phyloP scores from a whole-genome alignment of 2,113 vertebrate genomes.

The Labeo rohita region DNA sequence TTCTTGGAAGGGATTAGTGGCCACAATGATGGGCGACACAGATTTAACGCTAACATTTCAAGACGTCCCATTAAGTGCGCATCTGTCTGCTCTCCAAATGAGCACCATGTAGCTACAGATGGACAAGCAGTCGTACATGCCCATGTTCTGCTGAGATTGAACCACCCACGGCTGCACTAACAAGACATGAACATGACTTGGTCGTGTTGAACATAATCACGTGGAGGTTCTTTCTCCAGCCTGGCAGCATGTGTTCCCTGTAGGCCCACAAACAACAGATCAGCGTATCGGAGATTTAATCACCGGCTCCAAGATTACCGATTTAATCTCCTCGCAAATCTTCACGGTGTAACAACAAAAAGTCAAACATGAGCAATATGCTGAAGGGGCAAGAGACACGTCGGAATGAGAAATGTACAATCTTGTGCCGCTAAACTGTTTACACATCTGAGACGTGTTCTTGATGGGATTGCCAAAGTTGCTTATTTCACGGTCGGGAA shows the following conservation, averaged over 20 bases:
- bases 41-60: constrained; percentile 55
- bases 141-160: constrained; percentile 73
- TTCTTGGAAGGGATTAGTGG: constrained; percentile 75
- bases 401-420: constrained; percentile 61
- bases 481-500: constrained; percentile 66
- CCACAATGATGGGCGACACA: not conserved
- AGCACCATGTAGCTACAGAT: constrained; percentile 70
- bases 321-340: constrained; percentile 68
- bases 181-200: constrained; percentile 65
- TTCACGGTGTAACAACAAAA: constrained; percentile 65
- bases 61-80: constrained; percentile 69
- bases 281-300: constrained; percentile 67
- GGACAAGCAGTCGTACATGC: constrained; percentile 60
- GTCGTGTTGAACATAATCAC: constrained; percentile 67
- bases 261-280: constrained; percentile 51
- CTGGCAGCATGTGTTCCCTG: constrained; percentile 26
- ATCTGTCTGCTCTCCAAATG: constrained; percentile 76
- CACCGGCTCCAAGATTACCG: constrained; percentile 65
- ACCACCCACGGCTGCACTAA: constrained; percentile 60
- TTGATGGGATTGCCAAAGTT: constrained; percentile 66
- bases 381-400: constrained; percentile 34
- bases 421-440: constrained; percentile 56
- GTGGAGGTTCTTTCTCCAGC: constrained; percentile 46
- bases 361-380: constrained; percentile 66
- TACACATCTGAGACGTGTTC: constrained; percentile 54